These are phyloP conservation scores for Takifugu bimaculatus DNA, from an alignment of 2,113 vertebrate species.

Conservation along the genomic window DNA sequence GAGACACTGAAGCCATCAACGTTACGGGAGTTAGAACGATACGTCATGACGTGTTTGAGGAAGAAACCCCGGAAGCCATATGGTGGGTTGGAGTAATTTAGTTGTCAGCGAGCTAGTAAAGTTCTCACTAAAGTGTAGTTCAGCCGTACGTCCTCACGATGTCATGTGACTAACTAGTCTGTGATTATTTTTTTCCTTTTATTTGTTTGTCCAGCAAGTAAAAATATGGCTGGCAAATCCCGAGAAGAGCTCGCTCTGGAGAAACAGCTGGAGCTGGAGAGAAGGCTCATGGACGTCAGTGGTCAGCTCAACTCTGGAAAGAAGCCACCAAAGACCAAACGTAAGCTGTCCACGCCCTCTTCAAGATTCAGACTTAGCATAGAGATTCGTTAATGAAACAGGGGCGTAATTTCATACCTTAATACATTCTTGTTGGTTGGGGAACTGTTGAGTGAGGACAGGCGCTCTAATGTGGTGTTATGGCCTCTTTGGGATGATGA, in stretches of 20 bases:
- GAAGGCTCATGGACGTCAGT: slow-evolving; percentile 87
- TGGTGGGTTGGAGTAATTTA: slow-evolving; percentile 55
- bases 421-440: no score
- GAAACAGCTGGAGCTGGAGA: slow-evolving; percentile 89
- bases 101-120: no score
- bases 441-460: no score
- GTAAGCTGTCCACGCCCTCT: slow-evolving; percentile 60
- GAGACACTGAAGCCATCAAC: slow-evolving; percentile 93
- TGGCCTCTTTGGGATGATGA: no score
- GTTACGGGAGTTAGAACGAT: slow-evolving; percentile 86
- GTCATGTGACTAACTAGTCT: background rate
- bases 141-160: no score
- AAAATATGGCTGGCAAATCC: slow-evolving; percentile 83
- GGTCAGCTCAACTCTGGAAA: slow-evolving; percentile 91
- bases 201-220: slow-evolving; percentile 68
- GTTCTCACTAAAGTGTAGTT: no score
- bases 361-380: background rate
- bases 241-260: slow-evolving; percentile 89
- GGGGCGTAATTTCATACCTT: no score
- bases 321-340: slow-evolving; percentile 85
- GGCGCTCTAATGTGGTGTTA: no score
- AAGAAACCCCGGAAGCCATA: slow-evolving; percentile 92
- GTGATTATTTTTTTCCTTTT: background rate
- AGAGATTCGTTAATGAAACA: background rate
- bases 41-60: slow-evolving; percentile 89